Evolutionary conservation across 37 sponge, comb jelly and placozoan species (phyloP).

Genomic region (Cliona cf. orientalis): DNA sequence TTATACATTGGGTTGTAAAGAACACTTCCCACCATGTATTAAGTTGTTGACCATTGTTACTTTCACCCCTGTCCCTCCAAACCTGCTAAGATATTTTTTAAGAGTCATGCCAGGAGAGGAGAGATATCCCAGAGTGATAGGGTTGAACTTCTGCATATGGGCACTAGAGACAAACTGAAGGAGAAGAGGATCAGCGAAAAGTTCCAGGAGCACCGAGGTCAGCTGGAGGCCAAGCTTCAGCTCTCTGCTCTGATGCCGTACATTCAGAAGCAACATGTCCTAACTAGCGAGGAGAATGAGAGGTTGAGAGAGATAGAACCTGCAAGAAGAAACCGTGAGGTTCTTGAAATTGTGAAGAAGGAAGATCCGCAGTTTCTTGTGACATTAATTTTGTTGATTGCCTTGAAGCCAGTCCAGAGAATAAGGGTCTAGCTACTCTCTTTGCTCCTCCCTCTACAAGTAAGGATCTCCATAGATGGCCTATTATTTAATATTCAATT

Average conservation of each 20-base stretch:
- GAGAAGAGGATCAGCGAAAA: not conserved
- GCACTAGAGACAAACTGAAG: not conserved
- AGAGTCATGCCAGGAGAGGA: conserved; percentile 21
- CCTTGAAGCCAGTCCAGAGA: conserved; percentile 19
- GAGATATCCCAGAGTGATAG: conserved; percentile 13
- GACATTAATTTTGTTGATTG: conserved; percentile 28
- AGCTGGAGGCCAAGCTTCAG: not conserved
- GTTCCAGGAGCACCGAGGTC: conserved; percentile 9
- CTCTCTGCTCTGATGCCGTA: conserved; percentile 14
- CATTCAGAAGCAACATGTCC: conserved; percentile 23
- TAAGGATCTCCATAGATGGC: not conserved
- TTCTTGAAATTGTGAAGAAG: conserved; percentile 2
- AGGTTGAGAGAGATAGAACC: not conserved
- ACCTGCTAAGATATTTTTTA: conserved; percentile 15
- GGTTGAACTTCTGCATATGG: conserved; percentile 35
- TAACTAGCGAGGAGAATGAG: conserved; percentile 8
- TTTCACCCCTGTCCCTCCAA: no score
- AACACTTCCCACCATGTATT: no score
- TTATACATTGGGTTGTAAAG: no score
- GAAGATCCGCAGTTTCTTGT: not conserved
- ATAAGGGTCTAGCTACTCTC: not conserved
- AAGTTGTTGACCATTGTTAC: no score
- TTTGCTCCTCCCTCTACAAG: conserved; percentile 1
- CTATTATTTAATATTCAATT: no score
- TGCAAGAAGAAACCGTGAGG: not conserved